phyloP scores from a whole-genome alignment of 30 jellyfish, hydroid and myxozoan genomes.

The Aurelia sp. region DNA sequence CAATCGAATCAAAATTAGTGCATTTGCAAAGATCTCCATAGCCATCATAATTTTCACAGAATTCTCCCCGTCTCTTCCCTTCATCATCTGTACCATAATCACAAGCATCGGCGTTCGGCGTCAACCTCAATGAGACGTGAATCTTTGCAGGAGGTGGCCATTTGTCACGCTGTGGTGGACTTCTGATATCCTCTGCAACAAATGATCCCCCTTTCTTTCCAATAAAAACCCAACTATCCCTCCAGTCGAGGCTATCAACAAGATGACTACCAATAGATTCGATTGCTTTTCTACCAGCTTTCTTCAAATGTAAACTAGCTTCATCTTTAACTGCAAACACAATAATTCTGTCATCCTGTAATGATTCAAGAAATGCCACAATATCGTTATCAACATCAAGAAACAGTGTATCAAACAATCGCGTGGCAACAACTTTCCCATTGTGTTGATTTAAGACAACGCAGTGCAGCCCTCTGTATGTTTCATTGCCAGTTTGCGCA shows the following conservation, averaged over 20 bases:
- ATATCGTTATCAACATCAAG: conserved; percentile 67
- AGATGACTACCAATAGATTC: not conserved
- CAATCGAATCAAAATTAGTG: conserved; percentile 79
- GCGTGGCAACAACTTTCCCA: conserved; percentile 79
- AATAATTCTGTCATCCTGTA: conserved; percentile 81
- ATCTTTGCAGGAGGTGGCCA: too few relatives aligned
- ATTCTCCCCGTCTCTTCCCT: conserved; percentile 57
- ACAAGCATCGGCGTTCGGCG: conserved; percentile 26
- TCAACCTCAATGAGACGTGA: too few relatives aligned
- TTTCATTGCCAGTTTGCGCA: conserved; percentile 17
- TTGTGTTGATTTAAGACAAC: conserved; percentile 72
- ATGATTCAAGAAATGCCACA: conserved; percentile 53
- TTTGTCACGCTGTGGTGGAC: too few relatives aligned
- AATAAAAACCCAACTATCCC: not conserved
- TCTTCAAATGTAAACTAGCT: not conserved
- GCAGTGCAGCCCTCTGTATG: conserved; percentile 67
- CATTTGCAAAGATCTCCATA: conserved; percentile 94
- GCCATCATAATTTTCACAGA: conserved; percentile 91
- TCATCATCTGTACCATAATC: conserved; percentile 61
- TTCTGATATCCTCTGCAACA: too few relatives aligned
- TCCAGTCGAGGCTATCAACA: not conserved
- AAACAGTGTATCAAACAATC: conserved; percentile 66
- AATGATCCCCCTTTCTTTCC: not conserved
- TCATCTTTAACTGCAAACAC: conserved; percentile 57
- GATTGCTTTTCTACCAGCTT: not conserved